phyloP scores from a whole-genome alignment of 2,113 vertebrate species.

The Chelonoidis abingdonii region DNA sequence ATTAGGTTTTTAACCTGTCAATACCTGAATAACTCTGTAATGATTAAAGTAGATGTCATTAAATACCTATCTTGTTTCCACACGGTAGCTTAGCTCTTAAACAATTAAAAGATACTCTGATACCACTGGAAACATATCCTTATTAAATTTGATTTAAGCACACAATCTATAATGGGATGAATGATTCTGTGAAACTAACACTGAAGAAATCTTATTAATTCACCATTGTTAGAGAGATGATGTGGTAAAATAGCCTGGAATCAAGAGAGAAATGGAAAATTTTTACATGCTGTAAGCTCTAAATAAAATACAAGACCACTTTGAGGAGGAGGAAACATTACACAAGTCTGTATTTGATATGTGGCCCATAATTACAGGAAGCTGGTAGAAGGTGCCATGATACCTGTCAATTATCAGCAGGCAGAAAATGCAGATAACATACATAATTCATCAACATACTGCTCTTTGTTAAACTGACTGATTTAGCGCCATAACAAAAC shows the following conservation, averaged over 20 bases:
- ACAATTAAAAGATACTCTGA: neutral
- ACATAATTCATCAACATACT: constrained; percentile 82
- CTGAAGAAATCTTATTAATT: constrained; percentile 54
- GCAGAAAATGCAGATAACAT: constrained; percentile 82
- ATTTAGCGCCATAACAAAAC: constrained; percentile 71
- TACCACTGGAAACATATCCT: neutral
- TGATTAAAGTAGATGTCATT: neutral
- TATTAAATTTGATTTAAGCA: neutral
- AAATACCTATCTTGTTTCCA: neutral
- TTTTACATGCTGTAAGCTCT: constrained; percentile 65
- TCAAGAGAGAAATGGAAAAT: constrained; percentile 51
- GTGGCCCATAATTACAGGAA: constrained; percentile 77
- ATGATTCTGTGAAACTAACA: constrained; percentile 52
- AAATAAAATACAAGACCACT: constrained; percentile 82
- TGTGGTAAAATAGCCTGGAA: constrained; percentile 64
- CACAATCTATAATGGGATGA: neutral
- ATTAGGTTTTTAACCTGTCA: neutral
- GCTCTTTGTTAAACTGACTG: constrained; percentile 75
- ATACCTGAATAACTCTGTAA: neutral
- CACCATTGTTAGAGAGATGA: constrained; percentile 61
- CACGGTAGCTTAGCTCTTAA: neutral
- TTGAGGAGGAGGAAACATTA: constrained; percentile 2
- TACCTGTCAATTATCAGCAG: constrained; percentile 84
- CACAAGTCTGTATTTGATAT: constrained; percentile 67
- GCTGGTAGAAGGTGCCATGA: constrained; percentile 79